Evolutionary conservation across 1,140 invertebrate genomes (phyloP).

Genomic region (Melitaea cinxia): DNA sequence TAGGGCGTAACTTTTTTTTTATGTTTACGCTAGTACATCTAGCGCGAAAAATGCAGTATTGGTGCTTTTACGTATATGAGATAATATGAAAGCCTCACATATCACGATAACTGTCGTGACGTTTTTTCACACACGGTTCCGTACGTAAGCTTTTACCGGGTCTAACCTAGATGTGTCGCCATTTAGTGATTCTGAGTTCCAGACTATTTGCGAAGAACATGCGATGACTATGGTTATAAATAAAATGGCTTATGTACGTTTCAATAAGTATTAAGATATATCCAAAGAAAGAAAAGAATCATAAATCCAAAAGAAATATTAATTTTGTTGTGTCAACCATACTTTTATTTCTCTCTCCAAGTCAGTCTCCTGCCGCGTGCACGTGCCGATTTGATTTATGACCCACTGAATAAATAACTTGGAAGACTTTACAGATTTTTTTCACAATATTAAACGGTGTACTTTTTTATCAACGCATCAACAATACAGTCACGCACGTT

Average conservation of each 20-base stretch:
- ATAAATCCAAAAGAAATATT: neutral
- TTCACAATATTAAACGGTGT: slow-evolving; percentile 36
- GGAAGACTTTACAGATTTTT: slow-evolving; percentile 45
- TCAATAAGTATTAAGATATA: too few relatives aligned
- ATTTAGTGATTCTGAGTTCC: slow-evolving; percentile 27
- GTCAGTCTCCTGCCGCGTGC: slow-evolving; percentile 44
- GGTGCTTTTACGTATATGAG: slow-evolving; percentile 27
- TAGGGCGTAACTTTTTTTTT: slow-evolving; percentile 25
- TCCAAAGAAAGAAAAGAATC: neutral
- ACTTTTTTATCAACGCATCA: slow-evolving; percentile 43
- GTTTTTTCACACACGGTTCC: slow-evolving; percentile 21
- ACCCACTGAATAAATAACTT: slow-evolving; percentile 70
- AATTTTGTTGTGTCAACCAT: slow-evolving; percentile 32
- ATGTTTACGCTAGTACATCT: slow-evolving; percentile 25
- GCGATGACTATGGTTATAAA: slow-evolving; percentile 16
- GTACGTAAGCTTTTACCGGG: slow-evolving; percentile 30
- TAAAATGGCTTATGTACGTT: too few relatives aligned
- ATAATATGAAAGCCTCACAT: slow-evolving; percentile 30
- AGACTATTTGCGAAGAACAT: slow-evolving; percentile 20
- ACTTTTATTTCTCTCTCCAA: slow-evolving; percentile 31
- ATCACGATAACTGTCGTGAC: slow-evolving; percentile 31
- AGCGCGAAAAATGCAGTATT: slow-evolving; percentile 18
- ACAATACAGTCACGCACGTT: slow-evolving; percentile 38
- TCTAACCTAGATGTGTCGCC: slow-evolving; percentile 20
- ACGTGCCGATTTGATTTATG: slow-evolving; percentile 75